These are phyloP conservation scores for Rynchops niger DNA, from an alignment of 2,113 vertebrate species.

Conservation along the genomic window DNA sequence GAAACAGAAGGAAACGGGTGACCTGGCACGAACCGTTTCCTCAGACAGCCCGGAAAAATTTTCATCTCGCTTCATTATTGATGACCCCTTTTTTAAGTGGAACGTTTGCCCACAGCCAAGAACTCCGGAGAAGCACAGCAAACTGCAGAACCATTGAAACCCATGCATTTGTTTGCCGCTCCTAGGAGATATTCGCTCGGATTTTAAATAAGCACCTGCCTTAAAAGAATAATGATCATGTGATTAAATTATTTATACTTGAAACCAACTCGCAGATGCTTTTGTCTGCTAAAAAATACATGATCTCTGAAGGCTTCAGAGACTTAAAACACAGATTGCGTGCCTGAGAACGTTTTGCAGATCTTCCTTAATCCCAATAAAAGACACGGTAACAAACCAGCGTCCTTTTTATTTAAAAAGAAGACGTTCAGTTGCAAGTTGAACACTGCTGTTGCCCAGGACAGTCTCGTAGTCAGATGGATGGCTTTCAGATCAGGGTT, in stretches of 20 bases:
- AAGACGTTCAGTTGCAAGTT: background rate
- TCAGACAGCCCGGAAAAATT: background rate
- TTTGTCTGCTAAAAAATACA: constrained; percentile 27
- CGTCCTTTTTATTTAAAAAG: background rate
- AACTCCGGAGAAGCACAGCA: background rate
- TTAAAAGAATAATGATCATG: background rate
- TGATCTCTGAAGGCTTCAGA: background rate
- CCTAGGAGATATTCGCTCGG: background rate
- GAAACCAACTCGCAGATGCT: constrained; percentile 1
- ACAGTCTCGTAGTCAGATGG: background rate
- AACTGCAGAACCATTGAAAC: background rate
- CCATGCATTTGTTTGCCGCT: background rate
- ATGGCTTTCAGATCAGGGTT: background rate
- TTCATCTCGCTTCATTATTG: background rate
- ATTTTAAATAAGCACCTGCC: background rate
- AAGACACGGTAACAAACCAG: background rate
- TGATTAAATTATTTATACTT: background rate
- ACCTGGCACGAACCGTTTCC: background rate
- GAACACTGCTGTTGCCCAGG: background rate
- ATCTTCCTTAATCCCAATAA: background rate
- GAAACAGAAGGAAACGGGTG: background rate
- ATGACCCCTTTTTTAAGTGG: constrained; percentile 13
- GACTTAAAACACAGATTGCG: background rate
- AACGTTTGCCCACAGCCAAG: background rate
- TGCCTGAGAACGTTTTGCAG: background rate